phyloP scores from a whole-genome alignment of 2,888 invertebrate genomes.

The Anarsia innoxiella region DNA sequence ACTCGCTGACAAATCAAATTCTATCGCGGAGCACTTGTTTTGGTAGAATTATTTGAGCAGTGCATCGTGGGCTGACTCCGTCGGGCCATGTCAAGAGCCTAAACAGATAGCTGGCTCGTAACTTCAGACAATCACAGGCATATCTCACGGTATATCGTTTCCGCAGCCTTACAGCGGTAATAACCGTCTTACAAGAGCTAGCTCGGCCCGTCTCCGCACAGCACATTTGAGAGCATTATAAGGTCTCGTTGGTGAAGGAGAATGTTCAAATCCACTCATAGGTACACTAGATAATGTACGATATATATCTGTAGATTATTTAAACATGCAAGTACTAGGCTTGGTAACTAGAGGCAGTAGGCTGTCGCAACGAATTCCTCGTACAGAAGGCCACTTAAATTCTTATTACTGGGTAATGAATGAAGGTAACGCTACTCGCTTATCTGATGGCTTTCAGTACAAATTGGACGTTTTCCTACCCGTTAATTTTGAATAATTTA shows the following conservation, averaged over 20 bases:
- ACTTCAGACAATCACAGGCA: constrained; percentile 6
- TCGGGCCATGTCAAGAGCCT: constrained; percentile 2
- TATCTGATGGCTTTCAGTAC: constrained; percentile 16
- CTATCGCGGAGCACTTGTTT: background rate
- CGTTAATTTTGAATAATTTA: constrained; percentile 17
- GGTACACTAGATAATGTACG: too few species aligned
- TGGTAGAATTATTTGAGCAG: too few species aligned
- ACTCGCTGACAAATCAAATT: too few species aligned
- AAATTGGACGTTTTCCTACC: constrained; percentile 13
- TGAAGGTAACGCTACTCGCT: constrained; percentile 11
- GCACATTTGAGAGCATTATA: too few species aligned
- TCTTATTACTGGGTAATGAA: constrained; percentile 13
- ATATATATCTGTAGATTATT: too few species aligned
- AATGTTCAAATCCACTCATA: too few species aligned
- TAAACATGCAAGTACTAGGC: too few species aligned
- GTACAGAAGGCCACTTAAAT: constrained; percentile 10
- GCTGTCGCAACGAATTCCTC: constrained; percentile 8
- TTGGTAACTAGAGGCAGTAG: too few species aligned
- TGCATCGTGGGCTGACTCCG: too few species aligned
- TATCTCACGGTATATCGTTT: constrained; percentile 8
- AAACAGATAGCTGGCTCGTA: constrained; percentile 3
- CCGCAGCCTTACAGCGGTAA: constrained; percentile 7
- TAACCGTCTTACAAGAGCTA: constrained; percentile 8
- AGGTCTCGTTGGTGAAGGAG: too few species aligned
- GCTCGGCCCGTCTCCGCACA: too few species aligned